Percentiles rank a stretch among this genome's conserved stretches.
These are phyloP conservation scores for Seira ritae DNA, from an alignment of 2,888 invertebrate genomes.

Conservation along the genomic window DNA sequence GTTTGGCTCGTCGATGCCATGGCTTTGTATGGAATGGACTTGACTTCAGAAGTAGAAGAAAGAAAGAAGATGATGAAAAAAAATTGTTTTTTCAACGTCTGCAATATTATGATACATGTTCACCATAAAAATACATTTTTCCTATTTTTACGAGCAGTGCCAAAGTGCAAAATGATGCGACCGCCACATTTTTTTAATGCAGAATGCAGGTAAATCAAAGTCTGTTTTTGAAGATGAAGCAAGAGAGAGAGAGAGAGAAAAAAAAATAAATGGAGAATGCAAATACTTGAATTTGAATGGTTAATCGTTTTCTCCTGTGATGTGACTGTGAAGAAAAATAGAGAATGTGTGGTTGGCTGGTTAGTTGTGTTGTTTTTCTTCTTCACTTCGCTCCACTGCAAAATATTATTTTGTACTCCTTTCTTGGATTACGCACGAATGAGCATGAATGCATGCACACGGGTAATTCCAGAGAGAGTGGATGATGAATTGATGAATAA, in stretches of 20 bases:
- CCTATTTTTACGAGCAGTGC: not conserved
- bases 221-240: not conserved
- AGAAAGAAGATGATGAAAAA: not conserved
- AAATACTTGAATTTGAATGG: too few species aligned
- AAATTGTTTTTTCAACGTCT: not conserved
- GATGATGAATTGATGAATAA: not conserved
- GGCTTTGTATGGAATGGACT: not conserved
- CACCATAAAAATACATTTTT: not conserved
- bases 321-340: too few species aligned
- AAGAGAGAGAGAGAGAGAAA: too few species aligned
- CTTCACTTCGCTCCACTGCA: not conserved
- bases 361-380: not conserved
- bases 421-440: not conserved
- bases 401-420: not conserved
- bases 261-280: too few species aligned
- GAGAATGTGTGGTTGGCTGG: too few species aligned
- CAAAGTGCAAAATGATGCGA: slow-evolving; percentile 11
- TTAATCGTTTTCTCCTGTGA: too few species aligned
- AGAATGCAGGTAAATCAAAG: not conserved
- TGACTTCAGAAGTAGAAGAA: too few species aligned
- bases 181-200: not conserved
- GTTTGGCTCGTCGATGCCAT: too few species aligned
- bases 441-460: not conserved
- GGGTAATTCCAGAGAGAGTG: too few species aligned
- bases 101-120: not conserved